These are phyloP conservation scores for Excalfactoria chinensis DNA, from an alignment of 2,113 vertebrate genomes.

Conservation along the genomic window DNA sequence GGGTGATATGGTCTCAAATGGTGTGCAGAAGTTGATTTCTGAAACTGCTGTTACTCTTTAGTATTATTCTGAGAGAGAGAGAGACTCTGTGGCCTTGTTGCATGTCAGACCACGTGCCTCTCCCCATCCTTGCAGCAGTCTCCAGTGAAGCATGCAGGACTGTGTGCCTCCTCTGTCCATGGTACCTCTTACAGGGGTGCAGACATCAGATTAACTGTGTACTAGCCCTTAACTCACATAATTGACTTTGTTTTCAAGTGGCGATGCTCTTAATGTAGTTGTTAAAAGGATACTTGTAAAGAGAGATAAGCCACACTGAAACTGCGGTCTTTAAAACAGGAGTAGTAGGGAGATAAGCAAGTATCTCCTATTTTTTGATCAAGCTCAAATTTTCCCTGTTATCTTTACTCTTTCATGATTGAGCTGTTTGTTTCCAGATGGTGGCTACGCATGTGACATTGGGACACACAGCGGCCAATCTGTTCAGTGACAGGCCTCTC, in stretches of 20 bases:
- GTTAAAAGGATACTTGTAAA: neutral
- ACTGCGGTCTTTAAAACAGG: no score
- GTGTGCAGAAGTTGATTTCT: neutral
- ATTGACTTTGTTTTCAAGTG: neutral
- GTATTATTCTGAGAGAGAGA: neutral
- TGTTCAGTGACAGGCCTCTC: slow-evolving; percentile 40
- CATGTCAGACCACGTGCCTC: accelerated
- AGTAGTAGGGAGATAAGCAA: neutral
- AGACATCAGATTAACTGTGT: accelerated
- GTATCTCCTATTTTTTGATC: neutral
- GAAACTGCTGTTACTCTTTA: neutral
- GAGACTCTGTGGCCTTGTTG: neutral
- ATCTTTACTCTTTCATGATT: slow-evolving; percentile 44
- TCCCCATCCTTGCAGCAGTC: neutral
- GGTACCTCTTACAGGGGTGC: accelerated
- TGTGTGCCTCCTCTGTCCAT: neutral
- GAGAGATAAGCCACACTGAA: no score
- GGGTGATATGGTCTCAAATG: neutral
- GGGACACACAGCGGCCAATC: neutral
- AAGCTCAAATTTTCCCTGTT: neutral
- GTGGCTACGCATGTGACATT: neutral
- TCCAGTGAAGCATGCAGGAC: accelerated
- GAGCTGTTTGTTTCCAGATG: slow-evolving; percentile 70
- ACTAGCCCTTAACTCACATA: neutral
- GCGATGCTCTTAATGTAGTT: neutral